Percentiles rank a stretch among this genome's conserved stretches.
Evolutionary conservation across 2,113 vertebrate species (phyloP).

Genomic region (Vireo altiloquus): DNA sequence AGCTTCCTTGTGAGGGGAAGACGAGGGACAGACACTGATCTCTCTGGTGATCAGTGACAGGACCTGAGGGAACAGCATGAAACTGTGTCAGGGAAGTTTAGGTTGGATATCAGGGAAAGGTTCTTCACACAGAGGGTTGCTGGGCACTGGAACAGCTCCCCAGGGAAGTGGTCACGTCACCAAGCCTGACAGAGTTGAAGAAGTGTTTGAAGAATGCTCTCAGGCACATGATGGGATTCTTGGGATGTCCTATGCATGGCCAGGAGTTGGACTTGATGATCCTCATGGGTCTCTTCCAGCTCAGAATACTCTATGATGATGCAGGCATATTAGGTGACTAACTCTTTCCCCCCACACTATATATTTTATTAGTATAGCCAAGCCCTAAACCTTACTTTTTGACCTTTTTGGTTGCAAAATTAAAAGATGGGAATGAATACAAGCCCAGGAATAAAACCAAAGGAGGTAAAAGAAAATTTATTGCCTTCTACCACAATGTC

Average conservation of each 20-base stretch:
- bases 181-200: neutral
- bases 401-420: neutral
- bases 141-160: neutral
- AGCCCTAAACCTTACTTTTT: neutral
- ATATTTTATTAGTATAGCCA: neutral
- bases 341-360: neutral
- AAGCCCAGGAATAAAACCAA: neutral
- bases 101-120: rapidly evolving
- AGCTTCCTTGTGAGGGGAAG: rapidly evolving
- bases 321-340: neutral
- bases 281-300: neutral
- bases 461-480: neutral
- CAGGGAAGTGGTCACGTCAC: neutral
- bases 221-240: neutral
- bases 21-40: neutral
- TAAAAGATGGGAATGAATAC: neutral
- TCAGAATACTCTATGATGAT: neutral
- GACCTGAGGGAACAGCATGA: rapidly evolving
- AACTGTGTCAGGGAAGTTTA: neutral
- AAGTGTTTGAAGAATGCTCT: neutral
- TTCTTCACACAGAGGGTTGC: rapidly evolving
- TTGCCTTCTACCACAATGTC: neutral
- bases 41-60: neutral
- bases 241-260: neutral
- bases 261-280: neutral